These are phyloP conservation scores for Illadopsis cleaveri DNA, from an alignment of 2,113 vertebrate genomes.

Conservation along the genomic window DNA sequence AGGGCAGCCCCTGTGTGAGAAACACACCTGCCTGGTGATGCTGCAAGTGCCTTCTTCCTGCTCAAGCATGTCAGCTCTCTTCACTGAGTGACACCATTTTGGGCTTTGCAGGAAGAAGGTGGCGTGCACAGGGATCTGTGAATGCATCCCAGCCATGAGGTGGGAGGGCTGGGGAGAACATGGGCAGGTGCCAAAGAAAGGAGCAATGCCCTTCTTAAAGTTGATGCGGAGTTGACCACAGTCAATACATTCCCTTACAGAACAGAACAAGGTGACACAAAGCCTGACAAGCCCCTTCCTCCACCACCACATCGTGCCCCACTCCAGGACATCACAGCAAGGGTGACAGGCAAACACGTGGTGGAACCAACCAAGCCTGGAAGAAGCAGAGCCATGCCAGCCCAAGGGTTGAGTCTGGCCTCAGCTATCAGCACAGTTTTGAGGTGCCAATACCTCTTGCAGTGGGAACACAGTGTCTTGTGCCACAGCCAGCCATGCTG, in stretches of 20 bases:
- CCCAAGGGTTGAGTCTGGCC: not conserved
- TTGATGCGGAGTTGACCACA: not conserved
- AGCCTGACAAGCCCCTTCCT: not conserved
- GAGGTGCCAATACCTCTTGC: not conserved
- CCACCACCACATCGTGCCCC: fast-evolving
- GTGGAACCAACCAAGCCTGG: not conserved
- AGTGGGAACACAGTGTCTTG: not conserved
- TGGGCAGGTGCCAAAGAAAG: not conserved
- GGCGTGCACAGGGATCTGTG: fast-evolving
- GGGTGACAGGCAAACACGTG: fast-evolving
- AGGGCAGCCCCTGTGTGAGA: not conserved
- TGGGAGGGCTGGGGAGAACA: not conserved
- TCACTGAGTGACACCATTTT: not conserved
- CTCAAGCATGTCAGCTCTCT: not conserved
- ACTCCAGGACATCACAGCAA: fast-evolving
- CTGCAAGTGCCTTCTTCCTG: not conserved
- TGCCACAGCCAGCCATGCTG: not conserved
- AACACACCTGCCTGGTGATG: not conserved
- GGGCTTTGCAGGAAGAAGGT: not conserved
- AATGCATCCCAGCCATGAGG: not conserved
- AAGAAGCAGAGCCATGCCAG: not conserved
- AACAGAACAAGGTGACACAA: fast-evolving
- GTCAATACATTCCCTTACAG: not conserved
- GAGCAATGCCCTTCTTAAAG: not conserved
- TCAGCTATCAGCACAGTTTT: not conserved